These are phyloP conservation scores for Aleiodes leptofemur DNA, from an alignment of 2,888 invertebrate genomes.

Conservation along the genomic window DNA sequence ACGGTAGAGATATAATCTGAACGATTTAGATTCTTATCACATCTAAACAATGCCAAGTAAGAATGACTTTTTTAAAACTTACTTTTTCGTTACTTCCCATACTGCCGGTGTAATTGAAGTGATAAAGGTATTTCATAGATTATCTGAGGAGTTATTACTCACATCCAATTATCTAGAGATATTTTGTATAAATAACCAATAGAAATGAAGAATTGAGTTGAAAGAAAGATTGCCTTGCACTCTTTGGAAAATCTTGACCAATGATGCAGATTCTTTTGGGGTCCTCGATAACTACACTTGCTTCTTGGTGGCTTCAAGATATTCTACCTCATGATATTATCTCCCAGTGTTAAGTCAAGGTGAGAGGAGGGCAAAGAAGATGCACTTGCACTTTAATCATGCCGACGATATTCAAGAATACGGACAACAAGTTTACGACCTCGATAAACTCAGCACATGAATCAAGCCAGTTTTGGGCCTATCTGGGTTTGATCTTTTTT, in stretches of 20 bases:
- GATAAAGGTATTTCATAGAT: constrained; percentile 7
- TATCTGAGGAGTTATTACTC: constrained; percentile 20
- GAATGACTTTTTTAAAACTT: background rate
- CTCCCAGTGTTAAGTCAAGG: constrained; percentile 3
- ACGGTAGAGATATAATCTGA: constrained; percentile 18
- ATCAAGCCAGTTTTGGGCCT: constrained; percentile 5
- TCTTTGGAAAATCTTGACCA: constrained; percentile 44
- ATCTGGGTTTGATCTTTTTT: background rate
- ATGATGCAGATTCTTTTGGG: constrained; percentile 50
- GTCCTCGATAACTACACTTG: constrained; percentile 10
- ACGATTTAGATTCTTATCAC: constrained; percentile 32
- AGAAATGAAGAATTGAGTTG: background rate
- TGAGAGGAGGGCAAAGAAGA: constrained; percentile 29
- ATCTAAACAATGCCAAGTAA: constrained; percentile 32
- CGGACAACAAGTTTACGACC: constrained; percentile 40
- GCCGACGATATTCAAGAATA: constrained; percentile 38
- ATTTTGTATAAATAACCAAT: background rate
- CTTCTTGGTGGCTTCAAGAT: constrained; percentile 35
- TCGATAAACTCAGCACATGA: constrained; percentile 39
- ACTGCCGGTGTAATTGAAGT: no score
- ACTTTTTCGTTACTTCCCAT: no score
- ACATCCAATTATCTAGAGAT: constrained; percentile 3
- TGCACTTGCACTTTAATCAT: constrained; percentile 46
- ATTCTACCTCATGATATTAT: constrained; percentile 48
- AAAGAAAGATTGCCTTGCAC: background rate